Conservation (phyloP, 2,888 invertebrate genomes). For the Hyppa rectilinea region DNA sequence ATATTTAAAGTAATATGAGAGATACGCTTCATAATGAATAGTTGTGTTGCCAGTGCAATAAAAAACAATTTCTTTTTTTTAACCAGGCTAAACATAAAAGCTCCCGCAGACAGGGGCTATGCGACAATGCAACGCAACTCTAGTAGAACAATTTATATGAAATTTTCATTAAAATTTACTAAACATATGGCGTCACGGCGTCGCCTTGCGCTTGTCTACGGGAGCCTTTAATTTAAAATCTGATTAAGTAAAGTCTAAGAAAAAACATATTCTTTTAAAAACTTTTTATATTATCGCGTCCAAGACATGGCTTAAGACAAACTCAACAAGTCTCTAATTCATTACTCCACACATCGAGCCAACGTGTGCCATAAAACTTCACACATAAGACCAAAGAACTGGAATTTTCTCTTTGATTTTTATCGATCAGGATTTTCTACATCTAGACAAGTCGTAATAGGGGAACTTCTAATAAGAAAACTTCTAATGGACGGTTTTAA, state of each 20-base stretch:
- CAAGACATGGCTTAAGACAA: not conserved
- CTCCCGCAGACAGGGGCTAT: too few relatives aligned
- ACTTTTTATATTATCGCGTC: not conserved
- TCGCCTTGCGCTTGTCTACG: too few relatives aligned
- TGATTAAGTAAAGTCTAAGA: not conserved
- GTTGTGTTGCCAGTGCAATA: not conserved
- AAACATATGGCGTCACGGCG: too few relatives aligned
- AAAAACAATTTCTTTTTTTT: not conserved
- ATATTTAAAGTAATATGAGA: not conserved
- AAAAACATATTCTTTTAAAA: not conserved
- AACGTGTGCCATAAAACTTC: slow-evolving; percentile 31
- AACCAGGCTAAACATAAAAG: not conserved
- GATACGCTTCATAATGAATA: not conserved
- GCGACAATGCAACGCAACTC: too few relatives aligned
- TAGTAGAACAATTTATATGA: too few relatives aligned
- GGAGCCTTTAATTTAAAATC: too few relatives aligned
- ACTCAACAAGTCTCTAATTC: slow-evolving; percentile 9
- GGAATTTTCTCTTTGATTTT: slow-evolving; percentile 78
- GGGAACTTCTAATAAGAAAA: slow-evolving; percentile 90
- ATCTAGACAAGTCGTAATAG: slow-evolving; percentile 84
- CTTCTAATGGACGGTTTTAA: slow-evolving; percentile 87
- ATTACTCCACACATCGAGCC: not conserved
- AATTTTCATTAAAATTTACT: too few relatives aligned
- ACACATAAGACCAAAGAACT: slow-evolving; percentile 45
- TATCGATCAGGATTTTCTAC: slow-evolving; percentile 79